phyloP scores from a whole-genome alignment of 2,113 vertebrate genomes.

The Pitta sordida region DNA sequence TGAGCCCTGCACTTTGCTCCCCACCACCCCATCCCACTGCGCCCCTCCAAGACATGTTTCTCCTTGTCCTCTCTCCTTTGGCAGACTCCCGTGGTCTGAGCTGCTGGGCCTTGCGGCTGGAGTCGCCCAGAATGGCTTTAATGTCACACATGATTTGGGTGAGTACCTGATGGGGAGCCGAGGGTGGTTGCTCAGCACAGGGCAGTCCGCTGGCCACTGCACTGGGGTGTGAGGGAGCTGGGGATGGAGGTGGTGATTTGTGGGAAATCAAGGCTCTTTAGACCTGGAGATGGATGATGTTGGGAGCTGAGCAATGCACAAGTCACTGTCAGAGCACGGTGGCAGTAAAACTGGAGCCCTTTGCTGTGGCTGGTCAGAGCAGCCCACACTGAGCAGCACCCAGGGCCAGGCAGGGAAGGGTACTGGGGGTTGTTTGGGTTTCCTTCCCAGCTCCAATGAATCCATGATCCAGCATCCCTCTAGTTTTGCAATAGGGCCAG shows the following conservation, averaged over 20 bases:
- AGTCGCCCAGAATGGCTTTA: conserved; percentile 91
- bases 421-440: neutral
- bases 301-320: neutral
- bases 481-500: neutral
- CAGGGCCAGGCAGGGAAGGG: neutral
- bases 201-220: neutral
- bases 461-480: neutral
- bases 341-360: neutral
- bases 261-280: neutral
- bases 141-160: conserved; percentile 86
- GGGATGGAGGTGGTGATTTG: neutral
- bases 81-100: conserved; percentile 87
- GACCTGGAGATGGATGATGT: neutral
- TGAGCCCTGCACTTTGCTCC: neutral
- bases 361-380: neutral
- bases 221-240: neutral
- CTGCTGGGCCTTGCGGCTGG: conserved; percentile 81
- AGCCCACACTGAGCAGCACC: neutral
- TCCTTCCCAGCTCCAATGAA: neutral
- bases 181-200: neutral
- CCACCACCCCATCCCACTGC: neutral
- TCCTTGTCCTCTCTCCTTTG: neutral
- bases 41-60: accelerated
- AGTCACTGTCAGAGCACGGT: accelerated
- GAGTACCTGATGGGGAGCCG: conserved; percentile 41